Percentiles rank a stretch among this genome's conserved stretches.
Conservation (phyloP, 2,888 invertebrate genomes). For the Acheta domesticus region DNA sequence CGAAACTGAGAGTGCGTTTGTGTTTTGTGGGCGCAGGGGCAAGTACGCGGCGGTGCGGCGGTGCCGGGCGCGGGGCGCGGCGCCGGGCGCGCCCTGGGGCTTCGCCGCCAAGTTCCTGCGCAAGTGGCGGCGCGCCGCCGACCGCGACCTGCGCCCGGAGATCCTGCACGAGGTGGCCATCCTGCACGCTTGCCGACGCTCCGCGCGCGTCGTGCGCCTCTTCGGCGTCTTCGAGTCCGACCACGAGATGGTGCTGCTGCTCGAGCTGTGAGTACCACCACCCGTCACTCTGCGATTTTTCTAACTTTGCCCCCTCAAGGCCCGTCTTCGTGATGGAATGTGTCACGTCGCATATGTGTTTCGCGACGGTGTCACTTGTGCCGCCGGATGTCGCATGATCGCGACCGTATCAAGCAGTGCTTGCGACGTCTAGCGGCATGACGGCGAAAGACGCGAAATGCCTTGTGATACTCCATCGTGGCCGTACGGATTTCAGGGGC, state of each 20-base stretch:
- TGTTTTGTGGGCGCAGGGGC: constrained; percentile 45
- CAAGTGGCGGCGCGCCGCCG: constrained; percentile 48
- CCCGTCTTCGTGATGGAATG: too few relatives aligned
- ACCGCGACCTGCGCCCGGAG: constrained; percentile 51
- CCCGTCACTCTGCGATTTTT: too few relatives aligned
- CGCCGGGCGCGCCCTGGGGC: constrained; percentile 45
- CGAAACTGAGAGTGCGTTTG: constrained; percentile 35
- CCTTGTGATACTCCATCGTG: too few relatives aligned
- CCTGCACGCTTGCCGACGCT: constrained; percentile 54
- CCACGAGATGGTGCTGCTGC: constrained; percentile 57
- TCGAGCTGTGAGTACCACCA: constrained; percentile 57
- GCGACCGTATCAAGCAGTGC: too few relatives aligned
- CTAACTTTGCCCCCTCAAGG: too few relatives aligned
- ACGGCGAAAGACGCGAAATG: too few relatives aligned
- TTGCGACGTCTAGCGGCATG: too few relatives aligned
- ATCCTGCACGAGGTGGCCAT: constrained; percentile 54
- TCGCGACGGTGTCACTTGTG: too few relatives aligned
- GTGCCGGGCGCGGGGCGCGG: constrained; percentile 46
- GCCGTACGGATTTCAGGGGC: too few relatives aligned
- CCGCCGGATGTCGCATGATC: too few relatives aligned
- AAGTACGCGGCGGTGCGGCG: constrained; percentile 52
- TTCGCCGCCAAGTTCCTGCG: constrained; percentile 52
- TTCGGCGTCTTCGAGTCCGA: constrained; percentile 59
- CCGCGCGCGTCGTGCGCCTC: constrained; percentile 55
- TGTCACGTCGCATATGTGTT: too few relatives aligned